Evolutionary conservation across 1,140 invertebrate species (phyloP), one percentile per base, ranked within the genome.

Genomic region (Lasioglossum baleicum): DNA sequence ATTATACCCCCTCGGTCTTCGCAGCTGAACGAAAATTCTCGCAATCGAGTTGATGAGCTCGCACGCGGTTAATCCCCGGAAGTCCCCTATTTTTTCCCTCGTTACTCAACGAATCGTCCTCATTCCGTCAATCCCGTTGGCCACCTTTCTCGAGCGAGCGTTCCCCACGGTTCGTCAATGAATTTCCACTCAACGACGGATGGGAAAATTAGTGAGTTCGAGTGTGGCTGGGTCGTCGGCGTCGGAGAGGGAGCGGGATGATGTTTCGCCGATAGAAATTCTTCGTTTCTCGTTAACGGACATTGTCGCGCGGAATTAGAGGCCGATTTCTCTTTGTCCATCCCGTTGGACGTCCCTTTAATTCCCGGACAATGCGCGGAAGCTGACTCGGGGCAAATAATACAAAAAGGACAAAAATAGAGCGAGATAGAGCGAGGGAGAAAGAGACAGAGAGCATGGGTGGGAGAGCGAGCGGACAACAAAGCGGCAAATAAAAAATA

Each of bases 251-350:
- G 56, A 58, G 56, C 6, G 56, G 56, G n/a, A n/a, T 66, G 58
- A 35, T 65, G 72, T 65, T 79, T 65, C 61, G 35, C 44, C 68
- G 22, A 64, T 72, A 69, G 48, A 8, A 73, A 53, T 72, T 40
- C 77, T 75, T 75, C 48, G 74, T 64, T 51, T 42, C 87, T 91
- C 89, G 88, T 91, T 91, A 91, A 88, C 77, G 87, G 82, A 87
- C 86, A 91, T 89, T 91, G 90, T 90, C 84, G 75, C 69, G 67
- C 26, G 42, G 84, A 88, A 90, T 90, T 88, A 90, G 83, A 75
- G 85, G 80, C 75, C 83, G 71, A 86, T 84, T 82, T 84, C 53
- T 66, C 61, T 86, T 90, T 87, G 87, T 88, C 80, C 66, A 15
- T 63, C n/a, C 84, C 74, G 69, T 66, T 81, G 69, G 42, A 53